Conservation (phyloP, 2,113 vertebrate species). For the Perca schrenkii region DNA sequence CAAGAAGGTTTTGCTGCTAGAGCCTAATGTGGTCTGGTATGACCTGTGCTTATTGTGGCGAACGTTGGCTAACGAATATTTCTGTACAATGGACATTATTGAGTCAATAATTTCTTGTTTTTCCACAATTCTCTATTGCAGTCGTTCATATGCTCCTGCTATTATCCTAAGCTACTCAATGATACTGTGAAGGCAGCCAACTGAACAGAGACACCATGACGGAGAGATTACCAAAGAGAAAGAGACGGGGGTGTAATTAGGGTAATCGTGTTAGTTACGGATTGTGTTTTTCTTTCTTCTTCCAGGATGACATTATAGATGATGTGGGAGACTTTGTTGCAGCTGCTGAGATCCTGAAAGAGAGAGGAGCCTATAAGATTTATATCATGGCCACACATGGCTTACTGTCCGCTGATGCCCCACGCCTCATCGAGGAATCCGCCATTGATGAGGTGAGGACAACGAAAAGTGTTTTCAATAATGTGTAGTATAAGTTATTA, state of each 20-base stretch:
- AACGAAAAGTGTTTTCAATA: background rate
- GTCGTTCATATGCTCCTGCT: background rate
- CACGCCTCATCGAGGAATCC: slow-evolving; percentile 96
- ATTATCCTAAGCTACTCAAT: background rate
- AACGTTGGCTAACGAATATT: background rate
- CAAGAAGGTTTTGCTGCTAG: background rate
- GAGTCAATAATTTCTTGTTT: background rate
- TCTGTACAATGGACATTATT: background rate
- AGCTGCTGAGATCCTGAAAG: slow-evolving; percentile 97
- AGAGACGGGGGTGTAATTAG: background rate
- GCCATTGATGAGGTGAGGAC: slow-evolving; percentile 93
- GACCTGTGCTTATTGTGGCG: background rate
- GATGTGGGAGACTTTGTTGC: slow-evolving; percentile 98
- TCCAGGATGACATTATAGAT: slow-evolving; percentile 97
- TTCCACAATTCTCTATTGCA: no score
- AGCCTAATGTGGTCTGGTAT: background rate
- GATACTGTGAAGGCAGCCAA: background rate
- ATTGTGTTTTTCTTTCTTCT: background rate
- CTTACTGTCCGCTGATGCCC: slow-evolving; percentile 95
- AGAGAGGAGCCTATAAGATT: slow-evolving; percentile 97
- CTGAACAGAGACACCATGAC: background rate
- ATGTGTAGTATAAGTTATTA: background rate
- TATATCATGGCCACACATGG: slow-evolving; percentile 99
- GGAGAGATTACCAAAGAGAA: background rate
- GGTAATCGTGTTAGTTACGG: background rate